Base-by-base conservation (phyloP, 2,113 vertebrate species). In the Malurus alboscapulatus region DNA sequence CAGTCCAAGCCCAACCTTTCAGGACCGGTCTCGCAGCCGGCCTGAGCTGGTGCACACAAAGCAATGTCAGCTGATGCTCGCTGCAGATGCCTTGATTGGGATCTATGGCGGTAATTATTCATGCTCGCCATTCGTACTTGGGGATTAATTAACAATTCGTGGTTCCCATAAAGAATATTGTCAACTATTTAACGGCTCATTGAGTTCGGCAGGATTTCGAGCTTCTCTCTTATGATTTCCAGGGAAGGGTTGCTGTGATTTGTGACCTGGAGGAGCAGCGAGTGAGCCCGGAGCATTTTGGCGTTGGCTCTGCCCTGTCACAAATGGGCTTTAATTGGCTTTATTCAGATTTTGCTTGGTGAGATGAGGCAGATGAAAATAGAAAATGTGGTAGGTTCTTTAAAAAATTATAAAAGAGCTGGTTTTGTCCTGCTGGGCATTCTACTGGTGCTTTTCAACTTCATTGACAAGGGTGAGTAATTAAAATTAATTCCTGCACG, bases 131-230 rank as follows among this genome's bases (percentile, higher is more conserved):
- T 80, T 94, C 78, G 53, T 91, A 87, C 95, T 96, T 87, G 25
- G 88, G 82, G 84, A 80, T 93, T 97, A 95, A 97, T 97, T 97
- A 97, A 91, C 90, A 92, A 67, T 96, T 94, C 92, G 50, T 86
- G 76, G 79, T 94, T 95, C 89, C 94, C 69, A 84, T 96, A 95
- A 96, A 97, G 93, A 93, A 96, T 96, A 95, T 94, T 96, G 93
- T 96, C 97, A 93, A 91, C 88, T 92, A 80, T 97, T 96, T 96
- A 95, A 96, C 54, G 90, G 95, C 94, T 97, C 95, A 96, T 96
- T 97, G 95, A 57, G 76, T 95, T 90, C 84, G 82, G 95, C 83
- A 82, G 94, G 87, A 87, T 96, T 95, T 94, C 55, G 26, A 88
- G 88, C 87, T 92, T 47, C 91, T 90, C 93, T 93, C 92, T 72